These are phyloP conservation scores for Dallia pectoralis DNA, from an alignment of 2,797 vertebrate genomes.

Conservation along the genomic window DNA sequence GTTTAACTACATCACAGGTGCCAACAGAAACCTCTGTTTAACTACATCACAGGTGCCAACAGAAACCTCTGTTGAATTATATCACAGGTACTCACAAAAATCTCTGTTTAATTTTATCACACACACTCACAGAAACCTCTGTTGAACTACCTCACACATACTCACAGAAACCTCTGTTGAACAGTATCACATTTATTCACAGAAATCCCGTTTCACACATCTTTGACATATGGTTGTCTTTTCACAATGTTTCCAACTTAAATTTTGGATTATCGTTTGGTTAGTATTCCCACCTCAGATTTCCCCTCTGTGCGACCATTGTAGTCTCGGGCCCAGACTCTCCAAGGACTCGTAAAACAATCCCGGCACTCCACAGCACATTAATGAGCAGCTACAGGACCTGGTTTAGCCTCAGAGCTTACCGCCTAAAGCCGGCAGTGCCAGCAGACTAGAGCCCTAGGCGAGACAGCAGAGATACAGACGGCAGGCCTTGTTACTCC, in stretches of 20 bases:
- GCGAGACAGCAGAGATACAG: constrained; percentile 54
- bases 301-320: constrained; percentile 26
- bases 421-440: constrained; percentile 46
- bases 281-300: constrained; percentile 30
- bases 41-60: constrained; percentile 6
- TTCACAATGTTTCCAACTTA: constrained; percentile 54
- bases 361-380: constrained; percentile 46
- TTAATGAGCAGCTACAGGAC: constrained; percentile 65
- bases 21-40: not conserved
- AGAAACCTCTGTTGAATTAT: constrained; percentile 29
- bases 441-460: constrained; percentile 41
- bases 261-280: constrained; percentile 52
- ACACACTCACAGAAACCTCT: too few relatives aligned
- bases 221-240: constrained; percentile 63
- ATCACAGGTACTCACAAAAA: too few relatives aligned
- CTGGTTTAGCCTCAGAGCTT: constrained; percentile 56
- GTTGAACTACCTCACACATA: too few relatives aligned
- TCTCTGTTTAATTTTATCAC: too few relatives aligned
- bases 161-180: not conserved
- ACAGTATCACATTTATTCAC: constrained; percentile 1
- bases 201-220: constrained; percentile 47
- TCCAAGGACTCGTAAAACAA: constrained; percentile 55
- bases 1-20: too few relatives aligned
- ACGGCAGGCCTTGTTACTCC: constrained; percentile 50
- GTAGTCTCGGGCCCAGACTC: constrained; percentile 44